A percentile compares a stretch with the other conserved stretches of the same genome.
phyloP scores from a whole-genome alignment of 1,140 invertebrate species.

The Solen grandis region DNA sequence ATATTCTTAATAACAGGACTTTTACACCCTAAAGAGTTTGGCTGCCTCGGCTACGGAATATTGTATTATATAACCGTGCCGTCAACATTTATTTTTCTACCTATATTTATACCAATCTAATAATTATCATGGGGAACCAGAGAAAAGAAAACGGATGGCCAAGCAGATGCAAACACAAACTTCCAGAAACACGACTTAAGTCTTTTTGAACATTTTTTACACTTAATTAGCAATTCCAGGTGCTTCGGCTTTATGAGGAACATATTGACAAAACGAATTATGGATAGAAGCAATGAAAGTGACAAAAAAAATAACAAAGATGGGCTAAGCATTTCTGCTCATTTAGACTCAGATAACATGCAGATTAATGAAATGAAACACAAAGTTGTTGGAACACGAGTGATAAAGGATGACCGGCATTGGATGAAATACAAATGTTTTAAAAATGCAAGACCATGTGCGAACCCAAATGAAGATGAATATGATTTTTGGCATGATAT shows the following conservation, averaged over 20 bases:
- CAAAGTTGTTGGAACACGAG: background rate
- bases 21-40: constrained; percentile 98
- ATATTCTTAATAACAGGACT: constrained; percentile 98
- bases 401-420: background rate
- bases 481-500: constrained; percentile 55
- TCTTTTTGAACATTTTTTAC: background rate
- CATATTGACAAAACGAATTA: background rate
- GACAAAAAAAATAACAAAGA: background rate
- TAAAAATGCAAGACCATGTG: background rate
- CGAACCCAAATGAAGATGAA: constrained; percentile 12
- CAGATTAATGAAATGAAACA: background rate
- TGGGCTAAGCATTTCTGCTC: background rate
- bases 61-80: constrained; percentile 98
- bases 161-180: background rate
- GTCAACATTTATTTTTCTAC: constrained; percentile 97
- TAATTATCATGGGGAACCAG: constrained; percentile 98
- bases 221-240: no score
- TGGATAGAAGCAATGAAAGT: background rate
- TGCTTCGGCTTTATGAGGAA: no score
- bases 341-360: background rate
- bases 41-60: constrained; percentile 95
- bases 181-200: background rate
- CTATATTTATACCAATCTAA: constrained; percentile 98
- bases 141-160: constrained; percentile 88
- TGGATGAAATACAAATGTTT: constrained; percentile 28